phyloP scores from a whole-genome alignment of 2,113 vertebrate species.

The Seriola quinqueradiata region DNA sequence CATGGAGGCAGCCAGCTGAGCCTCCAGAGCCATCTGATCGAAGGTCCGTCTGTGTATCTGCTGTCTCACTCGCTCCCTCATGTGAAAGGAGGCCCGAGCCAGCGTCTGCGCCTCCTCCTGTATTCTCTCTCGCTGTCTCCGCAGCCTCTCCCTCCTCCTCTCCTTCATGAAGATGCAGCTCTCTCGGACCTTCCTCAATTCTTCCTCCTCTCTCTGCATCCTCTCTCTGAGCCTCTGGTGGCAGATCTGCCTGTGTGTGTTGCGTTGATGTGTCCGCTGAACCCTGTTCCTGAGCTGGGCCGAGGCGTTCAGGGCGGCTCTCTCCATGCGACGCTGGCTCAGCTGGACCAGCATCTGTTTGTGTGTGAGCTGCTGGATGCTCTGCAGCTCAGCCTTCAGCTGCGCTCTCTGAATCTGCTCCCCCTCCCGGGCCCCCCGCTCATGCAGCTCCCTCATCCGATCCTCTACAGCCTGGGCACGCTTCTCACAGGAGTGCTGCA shows the following conservation, averaged over 20 bases:
- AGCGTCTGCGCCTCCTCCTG: slow-evolving; percentile 77
- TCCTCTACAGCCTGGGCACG: slow-evolving; percentile 51
- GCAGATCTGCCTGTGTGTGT: slow-evolving; percentile 64
- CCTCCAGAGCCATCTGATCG: slow-evolving; percentile 76
- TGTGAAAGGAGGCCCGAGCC: slow-evolving; percentile 77
- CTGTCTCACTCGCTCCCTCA: slow-evolving; percentile 79
- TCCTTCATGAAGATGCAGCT: slow-evolving; percentile 78
- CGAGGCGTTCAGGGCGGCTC: slow-evolving; percentile 52
- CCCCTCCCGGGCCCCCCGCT: slow-evolving; percentile 67
- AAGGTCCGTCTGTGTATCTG: slow-evolving; percentile 73
- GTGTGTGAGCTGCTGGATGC: slow-evolving; percentile 61
- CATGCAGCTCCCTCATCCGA: slow-evolving; percentile 64
- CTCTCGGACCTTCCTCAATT: slow-evolving; percentile 59
- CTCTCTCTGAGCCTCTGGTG: slow-evolving; percentile 78
- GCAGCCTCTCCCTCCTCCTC: slow-evolving; percentile 74
- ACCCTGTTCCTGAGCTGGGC: slow-evolving; percentile 48
- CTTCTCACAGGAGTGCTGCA: slow-evolving; percentile 60
- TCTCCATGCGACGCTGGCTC: slow-evolving; percentile 71
- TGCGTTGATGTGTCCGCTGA: slow-evolving; percentile 53
- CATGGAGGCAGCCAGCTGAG: slow-evolving; percentile 69
- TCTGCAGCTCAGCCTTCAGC: slow-evolving; percentile 55
- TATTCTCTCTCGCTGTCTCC: slow-evolving; percentile 71
- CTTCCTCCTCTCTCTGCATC: slow-evolving; percentile 81
- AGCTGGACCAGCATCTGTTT: slow-evolving; percentile 72
- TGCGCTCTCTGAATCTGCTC: slow-evolving; percentile 71